A percentile compares a stretch with the other conserved stretches of the same genome.
Evolutionary conservation across 2,888 invertebrate species (phyloP).

Genomic region (Philereme vetulata): DNA sequence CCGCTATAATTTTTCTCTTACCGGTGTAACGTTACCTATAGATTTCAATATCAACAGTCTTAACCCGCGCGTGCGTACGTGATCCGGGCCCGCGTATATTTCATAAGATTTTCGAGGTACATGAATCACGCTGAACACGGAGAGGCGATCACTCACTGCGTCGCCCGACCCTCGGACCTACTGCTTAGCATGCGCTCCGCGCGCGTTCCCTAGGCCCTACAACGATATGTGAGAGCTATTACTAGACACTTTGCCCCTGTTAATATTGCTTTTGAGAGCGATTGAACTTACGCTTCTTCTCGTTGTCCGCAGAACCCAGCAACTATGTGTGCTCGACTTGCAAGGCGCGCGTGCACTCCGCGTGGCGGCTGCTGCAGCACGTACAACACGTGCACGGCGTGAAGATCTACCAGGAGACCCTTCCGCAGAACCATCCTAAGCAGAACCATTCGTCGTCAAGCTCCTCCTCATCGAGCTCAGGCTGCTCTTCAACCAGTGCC

Average conservation of each 20-base stretch:
- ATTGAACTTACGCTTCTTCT: constrained; percentile 48
- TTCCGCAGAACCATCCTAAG: constrained; percentile 71
- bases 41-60: constrained; percentile 84
- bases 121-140: constrained; percentile 82
- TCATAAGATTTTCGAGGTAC: constrained; percentile 84
- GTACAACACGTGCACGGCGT: constrained; percentile 97
- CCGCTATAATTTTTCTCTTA: constrained; percentile 51
- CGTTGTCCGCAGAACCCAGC: constrained; percentile 91
- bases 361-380: constrained; percentile 97
- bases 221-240: constrained; percentile 84
- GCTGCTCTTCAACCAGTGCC: constrained; percentile 79
- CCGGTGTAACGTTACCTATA: constrained; percentile 73
- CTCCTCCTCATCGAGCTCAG: constrained; percentile 83
- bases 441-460: constrained; percentile 84
- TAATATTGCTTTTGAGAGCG: constrained; percentile 79
- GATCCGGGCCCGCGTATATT: constrained; percentile 79
- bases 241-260: constrained; percentile 83
- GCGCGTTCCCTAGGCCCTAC: constrained; percentile 77
- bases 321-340: constrained; percentile 97
- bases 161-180: constrained; percentile 75
- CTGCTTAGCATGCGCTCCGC: constrained; percentile 77
- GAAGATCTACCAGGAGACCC: constrained; percentile 93
- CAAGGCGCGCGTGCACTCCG: constrained; percentile 95
- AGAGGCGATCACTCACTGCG: constrained; percentile 80
- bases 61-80: constrained; percentile 79